A percentile compares a stretch with the other conserved stretches of the same genome.
phyloP scores from a whole-genome alignment of 1,140 invertebrate genomes.

The Hormaphis cornu region DNA sequence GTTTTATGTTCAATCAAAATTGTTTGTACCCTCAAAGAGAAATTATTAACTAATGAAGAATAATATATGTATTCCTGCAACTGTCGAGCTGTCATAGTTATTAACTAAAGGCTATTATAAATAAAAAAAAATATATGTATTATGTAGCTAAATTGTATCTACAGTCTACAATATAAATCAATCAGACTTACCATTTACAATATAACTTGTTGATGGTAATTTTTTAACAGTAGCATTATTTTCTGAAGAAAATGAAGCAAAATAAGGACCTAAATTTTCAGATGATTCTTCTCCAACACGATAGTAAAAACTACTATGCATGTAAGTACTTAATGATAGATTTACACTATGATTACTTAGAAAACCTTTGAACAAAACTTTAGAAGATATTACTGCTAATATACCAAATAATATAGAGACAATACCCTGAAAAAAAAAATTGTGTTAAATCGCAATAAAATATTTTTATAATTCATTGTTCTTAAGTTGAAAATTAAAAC shows the following conservation, averaged over 20 bases:
- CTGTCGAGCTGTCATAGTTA: too few relatives aligned
- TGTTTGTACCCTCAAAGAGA: too few relatives aligned
- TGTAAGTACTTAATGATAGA: slow-evolving; percentile 17
- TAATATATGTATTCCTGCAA: too few relatives aligned
- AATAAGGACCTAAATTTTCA: background rate
- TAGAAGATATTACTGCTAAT: background rate
- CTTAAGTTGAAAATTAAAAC: too few relatives aligned
- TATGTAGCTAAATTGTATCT: too few relatives aligned
- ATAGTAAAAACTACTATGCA: slow-evolving; percentile 18
- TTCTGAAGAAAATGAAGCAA: background rate
- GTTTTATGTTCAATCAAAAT: too few relatives aligned
- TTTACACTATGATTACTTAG: background rate
- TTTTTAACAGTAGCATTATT: slow-evolving; percentile 1
- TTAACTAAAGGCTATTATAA: too few relatives aligned
- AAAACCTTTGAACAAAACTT: background rate
- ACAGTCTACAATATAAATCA: too few relatives aligned
- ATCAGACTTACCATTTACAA: slow-evolving; percentile 2
- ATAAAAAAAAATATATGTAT: too few relatives aligned
- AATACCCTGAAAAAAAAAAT: slow-evolving; percentile 7
- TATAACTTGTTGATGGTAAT: background rate
- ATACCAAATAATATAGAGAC: background rate
- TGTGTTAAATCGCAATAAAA: background rate
- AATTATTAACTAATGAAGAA: too few relatives aligned
- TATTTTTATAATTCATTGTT: background rate
- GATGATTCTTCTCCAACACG: background rate